Evolutionary conservation across 1,140 invertebrate genomes (phyloP), one percentile per base, ranked within the genome.

Genomic region (Drosophila parabipectinata): DNA sequence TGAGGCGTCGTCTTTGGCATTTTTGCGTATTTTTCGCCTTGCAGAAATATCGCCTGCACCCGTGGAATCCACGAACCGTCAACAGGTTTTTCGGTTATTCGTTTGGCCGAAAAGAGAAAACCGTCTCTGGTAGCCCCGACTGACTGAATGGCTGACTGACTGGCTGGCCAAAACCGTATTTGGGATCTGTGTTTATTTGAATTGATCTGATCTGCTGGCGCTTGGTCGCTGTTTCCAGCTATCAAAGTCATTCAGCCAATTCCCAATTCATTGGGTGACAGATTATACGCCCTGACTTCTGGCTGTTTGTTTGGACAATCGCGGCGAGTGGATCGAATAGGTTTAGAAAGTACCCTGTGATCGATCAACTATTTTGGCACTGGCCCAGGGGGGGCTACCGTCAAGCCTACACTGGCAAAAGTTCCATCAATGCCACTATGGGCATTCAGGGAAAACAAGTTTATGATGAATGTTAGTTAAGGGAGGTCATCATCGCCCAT

Each of bases 231-330:
- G 69, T 71, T 75, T 82, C 30, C 37, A 41, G 78, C 72, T 75
- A 83, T 76, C 79, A 76, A 72, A 76, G 61, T 71, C 79, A 83
- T 83, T 83, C 75, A 74, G 73, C 64, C 77, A 77, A 80, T 84
- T 85, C 56, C 53, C 82, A 85, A 84, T 85, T 81, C 63, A 81
- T 77, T 67, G 76, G 53, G 77, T 87, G 81, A 84, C 81, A 84
- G 81, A 84, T 84, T 84, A 37, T 37, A 81, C 72, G 80, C 80
- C 82, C 79, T 77, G 81, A 68, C 81, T 79, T 51, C 30, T 41
- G 57, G 57, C 44, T 28, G 34, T 66, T 76, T 66, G 58, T 63
- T 73, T 55, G 56, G 60, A 50, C 53, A 61, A 61, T 60, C 73
- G 51, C 53, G 14, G 41, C 15, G 41, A 44, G 41, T 44, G 41